Percentiles rank a stretch among this genome's conserved stretches.
These are phyloP conservation scores for Invenusta paracnida DNA, from an alignment of 2,888 invertebrate genomes.

Conservation along the genomic window DNA sequence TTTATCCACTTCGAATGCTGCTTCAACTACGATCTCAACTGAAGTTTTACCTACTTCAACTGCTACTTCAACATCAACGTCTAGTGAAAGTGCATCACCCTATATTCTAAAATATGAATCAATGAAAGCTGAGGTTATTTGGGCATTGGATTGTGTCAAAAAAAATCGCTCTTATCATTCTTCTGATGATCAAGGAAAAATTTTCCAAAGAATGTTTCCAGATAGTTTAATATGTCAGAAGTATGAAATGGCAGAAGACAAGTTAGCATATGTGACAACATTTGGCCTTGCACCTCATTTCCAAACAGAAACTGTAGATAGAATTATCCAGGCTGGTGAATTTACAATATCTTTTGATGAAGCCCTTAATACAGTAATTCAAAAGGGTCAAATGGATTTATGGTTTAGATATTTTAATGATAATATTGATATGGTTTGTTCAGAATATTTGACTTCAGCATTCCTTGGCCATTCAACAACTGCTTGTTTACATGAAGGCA, in stretches of 20 bases:
- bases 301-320: neutral
- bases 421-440: neutral
- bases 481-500: neutral
- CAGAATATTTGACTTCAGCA: neutral
- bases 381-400: neutral
- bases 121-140: neutral
- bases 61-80: no score
- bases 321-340: neutral
- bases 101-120: slow-evolving; percentile 24
- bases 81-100: no score
- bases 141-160: slow-evolving; percentile 25
- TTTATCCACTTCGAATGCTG: no score
- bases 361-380: neutral
- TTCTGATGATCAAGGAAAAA: slow-evolving; percentile 7
- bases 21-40: no score
- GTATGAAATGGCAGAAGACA: neutral
- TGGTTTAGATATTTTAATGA: neutral
- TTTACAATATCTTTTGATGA: neutral
- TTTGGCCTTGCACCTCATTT: neutral
- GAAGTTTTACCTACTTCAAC: no score
- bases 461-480: neutral
- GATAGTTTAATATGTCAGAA: neutral
- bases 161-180: neutral
- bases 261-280: neutral
- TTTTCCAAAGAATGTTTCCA: neutral